Evolutionary conservation across 2,888 invertebrate species (phyloP).

Genomic region (Beris chalybata): DNA sequence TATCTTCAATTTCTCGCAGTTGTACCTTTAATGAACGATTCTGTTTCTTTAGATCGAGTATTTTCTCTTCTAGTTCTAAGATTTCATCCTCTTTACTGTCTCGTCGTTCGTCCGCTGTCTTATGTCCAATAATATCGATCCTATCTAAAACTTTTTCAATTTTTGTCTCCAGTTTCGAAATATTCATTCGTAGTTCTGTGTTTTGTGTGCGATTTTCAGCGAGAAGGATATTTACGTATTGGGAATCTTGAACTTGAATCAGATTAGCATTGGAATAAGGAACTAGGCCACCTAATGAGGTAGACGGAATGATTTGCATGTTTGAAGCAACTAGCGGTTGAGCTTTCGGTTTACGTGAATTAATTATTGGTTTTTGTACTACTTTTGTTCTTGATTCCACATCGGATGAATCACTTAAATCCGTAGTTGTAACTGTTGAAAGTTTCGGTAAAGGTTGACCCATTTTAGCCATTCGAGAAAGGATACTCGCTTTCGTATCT

Average conservation of each 20-base stretch:
- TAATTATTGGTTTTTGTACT: constrained; percentile 36
- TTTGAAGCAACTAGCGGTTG: constrained; percentile 38
- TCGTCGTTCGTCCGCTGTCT: constrained; percentile 35
- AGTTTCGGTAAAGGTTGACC: constrained; percentile 57
- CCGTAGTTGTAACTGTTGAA: constrained; percentile 45
- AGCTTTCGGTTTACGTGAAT: constrained; percentile 38
- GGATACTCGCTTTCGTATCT: constrained; percentile 55
- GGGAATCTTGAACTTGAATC: constrained; percentile 44
- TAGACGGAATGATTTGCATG: constrained; percentile 29
- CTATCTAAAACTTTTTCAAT: constrained; percentile 64
- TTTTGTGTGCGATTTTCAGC: constrained; percentile 66
- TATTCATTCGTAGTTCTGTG: constrained; percentile 66
- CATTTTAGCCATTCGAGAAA: constrained; percentile 63
- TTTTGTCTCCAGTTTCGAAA: constrained; percentile 66
- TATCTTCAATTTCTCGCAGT: constrained; percentile 19
- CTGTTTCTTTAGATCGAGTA: constrained; percentile 51
- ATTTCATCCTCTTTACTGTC: constrained; percentile 45
- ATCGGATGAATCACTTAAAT: constrained; percentile 57
- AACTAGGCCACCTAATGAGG: not conserved
- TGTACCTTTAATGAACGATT: constrained; percentile 48
- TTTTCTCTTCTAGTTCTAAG: constrained; percentile 52
- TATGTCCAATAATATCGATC: constrained; percentile 47
- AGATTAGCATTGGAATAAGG: not conserved
- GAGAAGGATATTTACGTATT: constrained; percentile 60
- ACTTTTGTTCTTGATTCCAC: constrained; percentile 48